A percentile compares a stretch with the other conserved stretches of the same genome.
These are phyloP conservation scores for Myodes glareolus DNA, from an alignment of 2,113 vertebrate species.

Conservation along the genomic window DNA sequence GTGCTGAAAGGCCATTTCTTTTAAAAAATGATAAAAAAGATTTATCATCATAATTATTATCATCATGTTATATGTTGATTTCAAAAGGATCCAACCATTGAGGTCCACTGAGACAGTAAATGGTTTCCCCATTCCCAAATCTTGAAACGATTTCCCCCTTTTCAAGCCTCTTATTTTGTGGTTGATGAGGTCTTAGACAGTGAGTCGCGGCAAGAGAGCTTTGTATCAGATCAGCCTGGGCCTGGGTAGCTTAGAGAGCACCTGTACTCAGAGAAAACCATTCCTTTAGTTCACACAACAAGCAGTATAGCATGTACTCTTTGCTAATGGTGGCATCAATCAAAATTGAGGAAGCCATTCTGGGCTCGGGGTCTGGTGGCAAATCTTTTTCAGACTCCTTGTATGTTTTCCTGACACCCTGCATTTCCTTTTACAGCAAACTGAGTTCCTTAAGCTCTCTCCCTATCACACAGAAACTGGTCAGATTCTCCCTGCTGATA, in stretches of 20 bases:
- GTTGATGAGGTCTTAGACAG: slow-evolving; percentile 6
- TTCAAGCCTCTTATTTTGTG: slow-evolving; percentile 1
- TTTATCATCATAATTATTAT: slow-evolving; percentile 47
- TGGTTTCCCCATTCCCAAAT: slow-evolving; percentile 42
- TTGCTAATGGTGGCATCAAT: slow-evolving; percentile 25
- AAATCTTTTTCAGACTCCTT: slow-evolving; percentile 13
- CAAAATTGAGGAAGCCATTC: slow-evolving; percentile 31
- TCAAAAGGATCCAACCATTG: slow-evolving; percentile 13
- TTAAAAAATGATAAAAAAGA: slow-evolving; percentile 47
- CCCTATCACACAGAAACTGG: neutral
- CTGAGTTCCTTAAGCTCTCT: neutral
- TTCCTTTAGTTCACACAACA: slow-evolving; percentile 25
- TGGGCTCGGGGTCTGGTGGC: neutral
- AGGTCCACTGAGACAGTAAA: slow-evolving; percentile 43
- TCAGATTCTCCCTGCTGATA: slow-evolving; percentile 16
- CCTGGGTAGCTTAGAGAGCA: neutral
- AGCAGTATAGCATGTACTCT: neutral
- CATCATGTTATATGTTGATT: slow-evolving; percentile 50
- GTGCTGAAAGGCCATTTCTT: slow-evolving; percentile 47
- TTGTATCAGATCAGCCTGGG: neutral
- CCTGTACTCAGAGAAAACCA: slow-evolving; percentile 15
- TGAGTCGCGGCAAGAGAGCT: neutral
- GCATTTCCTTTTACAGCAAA: slow-evolving; percentile 9
- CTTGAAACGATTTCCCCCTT: slow-evolving; percentile 48
- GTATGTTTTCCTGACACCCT: neutral